Base-by-base conservation (phyloP, 2,113 vertebrate species). In the Proterorhinus semilunaris region DNA sequence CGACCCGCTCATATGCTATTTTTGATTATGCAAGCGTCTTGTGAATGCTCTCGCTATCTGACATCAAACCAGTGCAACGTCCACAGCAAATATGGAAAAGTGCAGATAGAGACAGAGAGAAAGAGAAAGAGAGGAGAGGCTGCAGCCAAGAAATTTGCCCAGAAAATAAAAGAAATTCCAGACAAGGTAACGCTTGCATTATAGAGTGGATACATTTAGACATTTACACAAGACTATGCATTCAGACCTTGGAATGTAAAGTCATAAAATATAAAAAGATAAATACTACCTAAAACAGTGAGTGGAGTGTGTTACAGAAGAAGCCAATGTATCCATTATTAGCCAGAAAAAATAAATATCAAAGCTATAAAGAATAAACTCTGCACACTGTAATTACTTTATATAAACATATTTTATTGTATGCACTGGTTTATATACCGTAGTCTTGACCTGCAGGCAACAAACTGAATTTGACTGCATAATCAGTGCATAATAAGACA, bases 21-120 rank as follows among this genome's bases (percentile, higher is more conserved):
- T 67, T 17, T 16, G 45, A 48, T 63, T 63, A 17, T 63, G 45
- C 11, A 5, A 16, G 44, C 46, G 45, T 63, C 44, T 48, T 21
- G 62, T 63, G 62, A 63, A 63, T 72, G 47, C 51, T 36, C 65
- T 67, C 58, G 15, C 58, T 45, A 61, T 61, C 58, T 61, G 58
- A 61, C 58, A 61, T 61, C 58, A 61, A 45, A 13, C 42, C 8
- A 61, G 58, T 58, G 27, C 55, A 42, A 58, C 13, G 55, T 58
- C 55, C 55, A 58, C 55, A 58, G 58, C 58, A 61, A 44, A 61
- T 61, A 43, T 61, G 42, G 44, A 44, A 36, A 36, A 36, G 49
- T 13, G 12, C 11, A 51, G 11, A 13, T 36, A 55, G 53, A 2
- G 53, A 27, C 9, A 55, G 53, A 55, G 52, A 2, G 17, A 6